Evolutionary conservation across 1,140 invertebrate species (phyloP).

Genomic region (Ceratoteleas bidentatus): DNA sequence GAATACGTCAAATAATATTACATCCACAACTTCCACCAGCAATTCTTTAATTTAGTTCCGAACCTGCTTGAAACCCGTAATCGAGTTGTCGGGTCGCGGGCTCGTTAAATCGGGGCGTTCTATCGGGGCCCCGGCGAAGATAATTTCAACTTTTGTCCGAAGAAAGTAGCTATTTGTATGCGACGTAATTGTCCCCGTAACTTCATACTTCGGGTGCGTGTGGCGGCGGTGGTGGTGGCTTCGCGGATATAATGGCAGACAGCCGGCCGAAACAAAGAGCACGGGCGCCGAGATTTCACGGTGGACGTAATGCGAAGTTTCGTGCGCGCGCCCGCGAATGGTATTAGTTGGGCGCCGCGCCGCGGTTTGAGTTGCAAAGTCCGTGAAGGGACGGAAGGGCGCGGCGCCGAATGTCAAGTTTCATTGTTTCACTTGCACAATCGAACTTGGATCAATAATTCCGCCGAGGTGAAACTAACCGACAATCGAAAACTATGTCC

Average conservation of each 20-base stretch:
- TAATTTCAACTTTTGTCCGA: slow-evolving; percentile 40
- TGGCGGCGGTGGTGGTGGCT: slow-evolving; percentile 15
- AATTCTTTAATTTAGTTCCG: no score
- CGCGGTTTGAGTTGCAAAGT: slow-evolving; percentile 66
- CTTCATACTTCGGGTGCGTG: slow-evolving; percentile 49
- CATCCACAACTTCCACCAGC: no score
- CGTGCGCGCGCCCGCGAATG: slow-evolving; percentile 62
- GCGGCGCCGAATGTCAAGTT: slow-evolving; percentile 62
- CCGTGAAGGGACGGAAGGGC: slow-evolving; percentile 21
- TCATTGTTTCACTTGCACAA: slow-evolving; percentile 63
- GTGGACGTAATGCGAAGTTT: slow-evolving; percentile 65
- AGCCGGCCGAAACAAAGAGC: slow-evolving; percentile 62
- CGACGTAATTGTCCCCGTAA: slow-evolving; percentile 54
- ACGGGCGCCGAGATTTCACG: slow-evolving; percentile 54
- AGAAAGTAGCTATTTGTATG: slow-evolving; percentile 55
- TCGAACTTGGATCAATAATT: slow-evolving; percentile 66
- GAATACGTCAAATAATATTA: no score
- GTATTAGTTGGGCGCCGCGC: slow-evolving; percentile 71
- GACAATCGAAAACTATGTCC: slow-evolving; percentile 62
- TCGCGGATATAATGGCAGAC: slow-evolving; percentile 61
- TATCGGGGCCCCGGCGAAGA: slow-evolving; percentile 12
- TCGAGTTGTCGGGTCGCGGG: slow-evolving; percentile 7
- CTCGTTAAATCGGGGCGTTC: slow-evolving; percentile 25
- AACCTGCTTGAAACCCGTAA: not conserved
- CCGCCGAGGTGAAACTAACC: slow-evolving; percentile 40